phyloP scores from a whole-genome alignment of 2,113 vertebrate genomes.

The Saccopteryx bilineata region DNA sequence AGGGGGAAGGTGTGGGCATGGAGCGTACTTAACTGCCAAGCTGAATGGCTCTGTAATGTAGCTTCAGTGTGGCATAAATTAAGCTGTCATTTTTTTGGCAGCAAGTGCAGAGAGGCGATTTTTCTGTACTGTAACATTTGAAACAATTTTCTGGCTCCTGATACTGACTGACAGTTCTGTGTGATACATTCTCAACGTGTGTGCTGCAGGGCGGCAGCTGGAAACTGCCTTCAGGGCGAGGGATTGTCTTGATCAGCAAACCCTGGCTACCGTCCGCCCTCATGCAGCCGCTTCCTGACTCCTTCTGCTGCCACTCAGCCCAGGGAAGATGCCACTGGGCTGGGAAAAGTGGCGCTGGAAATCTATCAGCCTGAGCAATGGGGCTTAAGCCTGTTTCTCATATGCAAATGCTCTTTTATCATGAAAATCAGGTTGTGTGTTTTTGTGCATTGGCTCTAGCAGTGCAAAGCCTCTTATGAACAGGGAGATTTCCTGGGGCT shows the following conservation, averaged over 20 bases:
- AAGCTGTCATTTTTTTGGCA: slow-evolving; percentile 95
- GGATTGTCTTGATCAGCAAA: slow-evolving; percentile 90
- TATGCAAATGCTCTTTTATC: slow-evolving; percentile 72
- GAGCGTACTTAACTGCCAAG: slow-evolving; percentile 91
- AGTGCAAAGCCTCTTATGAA: slow-evolving; percentile 40
- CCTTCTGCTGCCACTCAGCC: slow-evolving; percentile 60
- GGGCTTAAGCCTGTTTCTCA: slow-evolving; percentile 62
- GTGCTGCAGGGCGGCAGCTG: slow-evolving; percentile 88
- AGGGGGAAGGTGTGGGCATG: slow-evolving; percentile 86
- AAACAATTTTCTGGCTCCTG: slow-evolving; percentile 92
- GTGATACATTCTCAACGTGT: slow-evolving; percentile 89
- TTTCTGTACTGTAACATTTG: slow-evolving; percentile 93
- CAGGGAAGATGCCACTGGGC: slow-evolving; percentile 52
- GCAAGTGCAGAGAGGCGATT: slow-evolving; percentile 92
- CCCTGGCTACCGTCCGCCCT: slow-evolving; percentile 66
- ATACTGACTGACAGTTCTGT: slow-evolving; percentile 91
- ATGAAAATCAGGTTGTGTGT: slow-evolving; percentile 78
- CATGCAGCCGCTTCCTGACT: slow-evolving; percentile 74
- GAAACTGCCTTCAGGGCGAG: slow-evolving; percentile 86
- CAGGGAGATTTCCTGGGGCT: slow-evolving; percentile 69
- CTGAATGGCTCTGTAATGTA: slow-evolving; percentile 93
- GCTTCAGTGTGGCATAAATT: slow-evolving; percentile 94
- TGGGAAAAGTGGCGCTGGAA: slow-evolving; percentile 72
- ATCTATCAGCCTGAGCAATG: slow-evolving; percentile 68
- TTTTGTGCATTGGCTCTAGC: not conserved